Percentiles rank a stretch among this genome's conserved stretches.
These are phyloP conservation scores for Panthera tigris DNA, from an alignment of 2,113 vertebrate species.

Conservation along the genomic window DNA sequence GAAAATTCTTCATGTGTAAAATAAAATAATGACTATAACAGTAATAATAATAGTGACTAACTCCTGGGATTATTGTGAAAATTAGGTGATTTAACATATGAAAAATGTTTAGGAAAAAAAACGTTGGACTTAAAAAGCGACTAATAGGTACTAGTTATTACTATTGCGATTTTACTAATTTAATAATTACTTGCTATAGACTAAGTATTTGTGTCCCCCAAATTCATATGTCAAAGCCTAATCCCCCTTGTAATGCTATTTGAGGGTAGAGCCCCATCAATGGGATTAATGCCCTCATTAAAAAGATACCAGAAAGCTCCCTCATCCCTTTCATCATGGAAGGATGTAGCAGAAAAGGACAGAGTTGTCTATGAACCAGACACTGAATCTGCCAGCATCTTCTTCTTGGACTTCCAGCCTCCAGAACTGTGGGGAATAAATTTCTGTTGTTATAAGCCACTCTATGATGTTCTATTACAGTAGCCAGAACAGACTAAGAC, in stretches of 20 bases:
- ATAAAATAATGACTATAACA: not conserved
- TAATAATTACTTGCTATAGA: not conserved
- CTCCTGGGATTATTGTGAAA: not conserved
- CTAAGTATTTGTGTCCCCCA: not conserved
- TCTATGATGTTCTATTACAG: not conserved
- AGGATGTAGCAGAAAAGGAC: not conserved
- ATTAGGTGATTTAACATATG: not conserved
- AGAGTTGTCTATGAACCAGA: not conserved
- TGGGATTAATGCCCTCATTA: not conserved
- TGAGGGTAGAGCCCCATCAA: no score
- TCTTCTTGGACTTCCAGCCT: not conserved
- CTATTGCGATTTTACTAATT: not conserved
- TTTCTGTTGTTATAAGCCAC: not conserved
- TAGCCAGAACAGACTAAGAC: not conserved
- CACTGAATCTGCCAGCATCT: not conserved
- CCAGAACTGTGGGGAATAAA: not conserved
- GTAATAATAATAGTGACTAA: not conserved
- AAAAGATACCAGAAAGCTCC: not conserved
- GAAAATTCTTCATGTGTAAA: not conserved
- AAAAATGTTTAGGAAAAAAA: not conserved
- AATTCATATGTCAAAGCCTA: not conserved
- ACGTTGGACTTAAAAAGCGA: not conserved
- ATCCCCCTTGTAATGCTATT: not conserved
- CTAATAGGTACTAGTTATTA: not conserved
- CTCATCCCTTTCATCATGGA: not conserved